Conservation (phyloP, 2,888 invertebrate species). For the Epinotia ramella region DNA sequence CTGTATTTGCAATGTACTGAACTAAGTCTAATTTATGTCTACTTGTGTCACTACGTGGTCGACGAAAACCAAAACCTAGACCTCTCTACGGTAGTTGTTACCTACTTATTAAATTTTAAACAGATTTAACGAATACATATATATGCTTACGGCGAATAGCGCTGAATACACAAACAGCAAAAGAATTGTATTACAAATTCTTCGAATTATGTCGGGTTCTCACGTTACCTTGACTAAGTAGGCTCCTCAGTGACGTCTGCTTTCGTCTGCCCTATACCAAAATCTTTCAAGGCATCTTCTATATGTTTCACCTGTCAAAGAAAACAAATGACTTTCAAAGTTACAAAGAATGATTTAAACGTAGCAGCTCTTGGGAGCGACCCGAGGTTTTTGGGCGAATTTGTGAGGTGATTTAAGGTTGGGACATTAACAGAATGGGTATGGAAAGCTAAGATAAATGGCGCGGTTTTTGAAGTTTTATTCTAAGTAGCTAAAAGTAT, state of each 20-base stretch:
- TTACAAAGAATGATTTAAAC: slow-evolving; percentile 42
- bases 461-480: slow-evolving; percentile 10
- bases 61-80: neutral
- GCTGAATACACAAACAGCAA: slow-evolving; percentile 1
- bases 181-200: slow-evolving; percentile 3
- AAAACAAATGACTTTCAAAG: slow-evolving; percentile 46
- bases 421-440: slow-evolving; percentile 32
- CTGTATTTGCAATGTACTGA: too few species aligned
- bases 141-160: neutral
- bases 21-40: neutral
- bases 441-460: slow-evolving; percentile 31
- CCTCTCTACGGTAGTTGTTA: neutral
- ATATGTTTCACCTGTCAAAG: slow-evolving; percentile 86
- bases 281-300: slow-evolving; percentile 87
- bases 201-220: neutral
- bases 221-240: slow-evolving; percentile 61
- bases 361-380: slow-evolving; percentile 35
- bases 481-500: slow-evolving; percentile 8
- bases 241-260: slow-evolving; percentile 69
- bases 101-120: neutral
- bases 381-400: slow-evolving; percentile 29
- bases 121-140: neutral
- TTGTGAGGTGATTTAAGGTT: slow-evolving; percentile 35
- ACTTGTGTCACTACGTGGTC: too few species aligned
- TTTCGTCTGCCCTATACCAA: slow-evolving; percentile 83